Percentiles rank a stretch among this genome's conserved stretches.
These are phyloP conservation scores for Sylvilagus floridanus DNA, from an alignment of 2,797 vertebrate species.

Conservation along the genomic window DNA sequence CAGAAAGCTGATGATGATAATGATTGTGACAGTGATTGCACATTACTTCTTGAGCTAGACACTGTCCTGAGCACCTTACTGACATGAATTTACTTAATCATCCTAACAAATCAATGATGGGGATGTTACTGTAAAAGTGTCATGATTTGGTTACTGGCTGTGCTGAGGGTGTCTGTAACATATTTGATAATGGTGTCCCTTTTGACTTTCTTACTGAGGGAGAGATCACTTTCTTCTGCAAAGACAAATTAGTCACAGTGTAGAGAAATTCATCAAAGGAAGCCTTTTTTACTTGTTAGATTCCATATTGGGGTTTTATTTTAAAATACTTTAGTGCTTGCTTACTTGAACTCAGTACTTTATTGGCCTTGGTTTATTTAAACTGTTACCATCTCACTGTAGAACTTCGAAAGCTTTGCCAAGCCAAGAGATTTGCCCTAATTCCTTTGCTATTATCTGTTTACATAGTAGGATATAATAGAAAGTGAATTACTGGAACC, in stretches of 20 bases:
- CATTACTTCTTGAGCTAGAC: neutral
- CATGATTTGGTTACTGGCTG: neutral
- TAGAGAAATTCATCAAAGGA: constrained; percentile 12
- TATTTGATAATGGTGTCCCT: neutral
- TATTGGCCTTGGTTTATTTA: neutral
- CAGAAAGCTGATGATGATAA: neutral
- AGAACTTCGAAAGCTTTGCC: constrained; percentile 28
- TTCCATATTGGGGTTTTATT: neutral
- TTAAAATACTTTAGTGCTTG: neutral
- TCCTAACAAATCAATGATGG: neutral
- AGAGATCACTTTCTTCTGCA: neutral
- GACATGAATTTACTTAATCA: neutral
- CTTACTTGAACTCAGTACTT: neutral
- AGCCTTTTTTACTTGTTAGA: constrained; percentile 7
- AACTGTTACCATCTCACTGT: neutral
- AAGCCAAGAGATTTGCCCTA: neutral
- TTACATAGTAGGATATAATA: constrained; percentile 31
- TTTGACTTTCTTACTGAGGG: constrained; percentile 8
- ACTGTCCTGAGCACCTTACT: neutral
- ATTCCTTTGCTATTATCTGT: constrained; percentile 25
- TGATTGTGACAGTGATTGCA: neutral
- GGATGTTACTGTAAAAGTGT: neutral
- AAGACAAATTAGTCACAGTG: neutral
- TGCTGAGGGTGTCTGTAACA: neutral
- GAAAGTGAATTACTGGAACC: constrained; percentile 27